Conservation (phyloP, 1,140 invertebrate species). For the Adelges cooleyi region DNA sequence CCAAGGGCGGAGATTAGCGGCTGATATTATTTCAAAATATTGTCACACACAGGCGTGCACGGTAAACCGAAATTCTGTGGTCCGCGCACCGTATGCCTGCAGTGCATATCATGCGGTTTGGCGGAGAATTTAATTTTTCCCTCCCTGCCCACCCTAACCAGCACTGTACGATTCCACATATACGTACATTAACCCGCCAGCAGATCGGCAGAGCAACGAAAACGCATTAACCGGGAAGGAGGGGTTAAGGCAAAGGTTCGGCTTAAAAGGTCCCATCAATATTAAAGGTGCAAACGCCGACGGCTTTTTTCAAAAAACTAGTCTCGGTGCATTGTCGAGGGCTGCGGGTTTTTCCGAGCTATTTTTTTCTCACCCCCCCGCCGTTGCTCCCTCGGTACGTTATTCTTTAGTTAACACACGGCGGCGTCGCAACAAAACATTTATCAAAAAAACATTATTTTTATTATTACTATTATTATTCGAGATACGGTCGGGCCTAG, state of each 20-base stretch:
- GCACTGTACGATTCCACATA: no score
- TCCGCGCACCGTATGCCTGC: no score
- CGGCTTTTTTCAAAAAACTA: neutral
- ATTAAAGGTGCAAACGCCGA: neutral
- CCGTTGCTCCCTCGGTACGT: neutral
- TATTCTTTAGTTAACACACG: neutral
- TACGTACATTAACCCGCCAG: neutral
- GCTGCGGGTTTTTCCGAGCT: neutral
- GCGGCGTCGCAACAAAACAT: neutral
- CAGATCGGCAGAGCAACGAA: neutral
- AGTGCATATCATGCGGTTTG: no score
- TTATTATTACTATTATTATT: no score
- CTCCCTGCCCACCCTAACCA: neutral
- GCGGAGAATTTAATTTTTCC: constrained; percentile 1
- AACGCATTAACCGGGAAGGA: constrained; percentile 2
- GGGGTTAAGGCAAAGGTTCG: neutral
- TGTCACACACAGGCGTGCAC: no score
- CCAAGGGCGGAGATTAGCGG: no score
- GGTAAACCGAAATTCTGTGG: no score
- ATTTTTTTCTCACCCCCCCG: neutral
- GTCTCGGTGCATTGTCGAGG: neutral
- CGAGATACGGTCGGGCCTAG: neutral
- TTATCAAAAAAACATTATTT: constrained; percentile 25
- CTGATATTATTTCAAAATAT: no score
- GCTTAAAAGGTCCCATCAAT: constrained; percentile 12